Conservation (phyloP, 2,888 invertebrate genomes). For the Autographa gamma region DNA sequence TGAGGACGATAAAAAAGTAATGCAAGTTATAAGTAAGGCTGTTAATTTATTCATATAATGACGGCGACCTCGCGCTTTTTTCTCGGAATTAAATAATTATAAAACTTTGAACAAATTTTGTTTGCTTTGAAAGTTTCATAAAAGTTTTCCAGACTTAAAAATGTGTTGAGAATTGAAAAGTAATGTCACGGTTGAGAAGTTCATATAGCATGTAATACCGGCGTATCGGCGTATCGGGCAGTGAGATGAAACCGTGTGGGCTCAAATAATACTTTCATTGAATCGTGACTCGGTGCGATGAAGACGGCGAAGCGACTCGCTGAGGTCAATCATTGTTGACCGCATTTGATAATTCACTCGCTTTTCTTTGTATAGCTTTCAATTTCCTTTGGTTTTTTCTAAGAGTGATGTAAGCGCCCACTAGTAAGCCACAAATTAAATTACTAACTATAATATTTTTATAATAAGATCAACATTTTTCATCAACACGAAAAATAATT, state of each 20-base stretch:
- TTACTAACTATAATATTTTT: too few species aligned
- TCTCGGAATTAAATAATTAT: not conserved
- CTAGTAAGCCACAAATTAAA: not conserved
- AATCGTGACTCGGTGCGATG: constrained; percentile 52
- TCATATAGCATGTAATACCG: not conserved
- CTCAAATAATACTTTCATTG: constrained; percentile 55
- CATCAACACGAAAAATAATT: not conserved
- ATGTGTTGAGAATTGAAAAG: not conserved
- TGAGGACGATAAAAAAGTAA: constrained; percentile 53
- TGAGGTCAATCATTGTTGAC: constrained; percentile 55
- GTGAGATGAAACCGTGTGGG: constrained; percentile 18
- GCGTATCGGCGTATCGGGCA: constrained; percentile 15
- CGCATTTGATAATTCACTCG: constrained; percentile 56
- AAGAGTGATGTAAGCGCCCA: not conserved
- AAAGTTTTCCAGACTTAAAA: too few species aligned
- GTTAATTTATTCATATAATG: constrained; percentile 30
- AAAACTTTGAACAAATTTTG: not conserved
- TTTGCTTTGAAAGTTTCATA: too few species aligned
- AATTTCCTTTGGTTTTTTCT: constrained; percentile 53
- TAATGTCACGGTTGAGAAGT: not conserved
- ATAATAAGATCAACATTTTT: too few species aligned
- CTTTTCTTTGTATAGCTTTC: constrained; percentile 59
- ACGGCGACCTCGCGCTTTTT: not conserved
- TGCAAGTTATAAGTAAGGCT: constrained; percentile 43
- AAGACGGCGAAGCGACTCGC: constrained; percentile 29